These are phyloP conservation scores for Carcharodon carcharias DNA, from an alignment of 2,797 vertebrate genomes.

Conservation along the genomic window DNA sequence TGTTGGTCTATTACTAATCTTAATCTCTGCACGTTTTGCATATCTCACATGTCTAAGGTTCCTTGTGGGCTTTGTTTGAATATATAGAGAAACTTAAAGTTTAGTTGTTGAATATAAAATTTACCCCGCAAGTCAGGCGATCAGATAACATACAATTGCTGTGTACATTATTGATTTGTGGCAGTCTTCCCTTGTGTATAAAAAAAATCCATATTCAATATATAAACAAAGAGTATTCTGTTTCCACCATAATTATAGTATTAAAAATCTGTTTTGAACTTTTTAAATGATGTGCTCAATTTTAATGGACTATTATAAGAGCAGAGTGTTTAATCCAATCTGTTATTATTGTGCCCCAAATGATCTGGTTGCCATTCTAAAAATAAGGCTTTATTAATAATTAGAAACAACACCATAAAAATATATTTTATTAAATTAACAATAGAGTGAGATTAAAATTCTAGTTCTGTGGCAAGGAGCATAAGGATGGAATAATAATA, in stretches of 20 bases:
- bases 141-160: constrained; percentile 25
- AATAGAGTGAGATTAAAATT: background rate
- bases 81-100: background rate
- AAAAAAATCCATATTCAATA: constrained; percentile 5
- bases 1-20: background rate
- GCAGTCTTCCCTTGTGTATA: background rate
- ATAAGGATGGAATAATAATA: background rate
- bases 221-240: background rate
- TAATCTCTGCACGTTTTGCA: constrained; percentile 13
- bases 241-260: constrained; percentile 6
- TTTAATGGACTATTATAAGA: background rate
- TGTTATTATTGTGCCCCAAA: background rate
- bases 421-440: background rate
- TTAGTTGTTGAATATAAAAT: constrained; percentile 8
- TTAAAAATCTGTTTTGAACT: constrained; percentile 25
- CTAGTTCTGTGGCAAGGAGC: background rate
- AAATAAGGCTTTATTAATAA: background rate
- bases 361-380: background rate
- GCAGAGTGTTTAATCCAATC: background rate
- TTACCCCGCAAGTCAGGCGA: constrained; percentile 12
- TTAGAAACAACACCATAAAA: background rate
- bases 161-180: background rate
- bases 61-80: background rate
- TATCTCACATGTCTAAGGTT: background rate
- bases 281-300: background rate